These are phyloP conservation scores for Lacerta agilis DNA, from an alignment of 2,797 vertebrate genomes.

Conservation along the genomic window DNA sequence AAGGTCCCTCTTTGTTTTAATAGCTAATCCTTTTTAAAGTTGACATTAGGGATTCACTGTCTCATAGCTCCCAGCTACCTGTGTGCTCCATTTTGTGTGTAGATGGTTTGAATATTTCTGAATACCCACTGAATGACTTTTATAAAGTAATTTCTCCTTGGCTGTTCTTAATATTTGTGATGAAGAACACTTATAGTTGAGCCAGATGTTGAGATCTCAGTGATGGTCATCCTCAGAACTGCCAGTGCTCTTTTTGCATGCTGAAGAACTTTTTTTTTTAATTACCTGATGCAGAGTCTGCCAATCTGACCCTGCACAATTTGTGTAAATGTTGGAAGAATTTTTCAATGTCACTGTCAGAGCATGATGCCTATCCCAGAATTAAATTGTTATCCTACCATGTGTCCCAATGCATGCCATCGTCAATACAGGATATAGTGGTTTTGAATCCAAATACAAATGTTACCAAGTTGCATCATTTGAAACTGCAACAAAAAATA, in stretches of 20 bases:
- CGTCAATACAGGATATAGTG: neutral
- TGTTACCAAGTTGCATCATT: neutral
- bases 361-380: neutral
- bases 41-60: neutral
- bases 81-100: neutral
- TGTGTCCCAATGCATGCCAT: neutral
- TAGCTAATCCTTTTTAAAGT: neutral
- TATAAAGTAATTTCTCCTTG: neutral
- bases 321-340: conserved; percentile 5
- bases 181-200: neutral
- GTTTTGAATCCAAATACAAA: neutral
- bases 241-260: neutral
- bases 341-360: neutral
- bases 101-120: neutral
- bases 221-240: neutral
- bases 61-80: neutral
- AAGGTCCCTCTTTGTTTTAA: neutral
- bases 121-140: neutral
- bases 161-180: neutral
- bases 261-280: neutral
- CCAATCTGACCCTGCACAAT: neutral
- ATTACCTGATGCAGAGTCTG: neutral
- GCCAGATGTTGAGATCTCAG: neutral
- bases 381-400: neutral
- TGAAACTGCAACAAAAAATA: neutral